Percentiles rank a stretch among this genome's conserved stretches.
Conservation (phyloP, 1,140 invertebrate species). For the Popillia japonica region DNA sequence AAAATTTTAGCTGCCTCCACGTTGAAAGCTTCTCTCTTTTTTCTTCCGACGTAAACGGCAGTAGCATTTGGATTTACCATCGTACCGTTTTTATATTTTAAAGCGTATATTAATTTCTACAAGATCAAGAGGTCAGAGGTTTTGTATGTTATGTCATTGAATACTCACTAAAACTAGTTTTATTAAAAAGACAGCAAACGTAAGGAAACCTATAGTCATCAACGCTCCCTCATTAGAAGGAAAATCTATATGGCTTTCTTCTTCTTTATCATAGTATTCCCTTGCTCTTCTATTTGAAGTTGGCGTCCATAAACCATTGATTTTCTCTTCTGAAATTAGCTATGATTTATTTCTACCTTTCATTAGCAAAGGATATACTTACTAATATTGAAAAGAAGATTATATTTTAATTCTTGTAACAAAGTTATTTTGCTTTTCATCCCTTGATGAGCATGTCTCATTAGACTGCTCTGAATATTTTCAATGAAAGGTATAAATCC, state of each 20-base stretch:
- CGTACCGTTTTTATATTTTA: constrained; percentile 59
- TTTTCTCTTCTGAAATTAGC: constrained; percentile 51
- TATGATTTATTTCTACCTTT: neutral
- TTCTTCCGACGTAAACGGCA: constrained; percentile 48
- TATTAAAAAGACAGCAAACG: constrained; percentile 83
- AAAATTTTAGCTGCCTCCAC: constrained; percentile 47
- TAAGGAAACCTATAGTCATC: constrained; percentile 82
- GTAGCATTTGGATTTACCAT: constrained; percentile 42
- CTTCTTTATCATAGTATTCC: constrained; percentile 56
- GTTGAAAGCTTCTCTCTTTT: constrained; percentile 43
- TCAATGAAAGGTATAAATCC: constrained; percentile 60
- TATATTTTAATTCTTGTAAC: constrained; percentile 65
- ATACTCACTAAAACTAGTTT: constrained; percentile 79
- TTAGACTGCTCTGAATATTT: constrained; percentile 64
- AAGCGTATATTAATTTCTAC: constrained; percentile 63
- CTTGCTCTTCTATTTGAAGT: constrained; percentile 53
- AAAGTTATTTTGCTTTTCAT: constrained; percentile 67
- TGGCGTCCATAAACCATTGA: constrained; percentile 53
- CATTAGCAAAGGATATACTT: constrained; percentile 47
- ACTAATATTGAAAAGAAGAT: constrained; percentile 67
- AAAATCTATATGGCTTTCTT: constrained; percentile 70
- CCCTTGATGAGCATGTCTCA: constrained; percentile 62
- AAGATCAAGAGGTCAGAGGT: constrained; percentile 33
- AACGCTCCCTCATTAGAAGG: constrained; percentile 81
- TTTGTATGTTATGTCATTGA: constrained; percentile 41